Conservation (phyloP, 2,113 vertebrate species). For the Calypte anna region DNA sequence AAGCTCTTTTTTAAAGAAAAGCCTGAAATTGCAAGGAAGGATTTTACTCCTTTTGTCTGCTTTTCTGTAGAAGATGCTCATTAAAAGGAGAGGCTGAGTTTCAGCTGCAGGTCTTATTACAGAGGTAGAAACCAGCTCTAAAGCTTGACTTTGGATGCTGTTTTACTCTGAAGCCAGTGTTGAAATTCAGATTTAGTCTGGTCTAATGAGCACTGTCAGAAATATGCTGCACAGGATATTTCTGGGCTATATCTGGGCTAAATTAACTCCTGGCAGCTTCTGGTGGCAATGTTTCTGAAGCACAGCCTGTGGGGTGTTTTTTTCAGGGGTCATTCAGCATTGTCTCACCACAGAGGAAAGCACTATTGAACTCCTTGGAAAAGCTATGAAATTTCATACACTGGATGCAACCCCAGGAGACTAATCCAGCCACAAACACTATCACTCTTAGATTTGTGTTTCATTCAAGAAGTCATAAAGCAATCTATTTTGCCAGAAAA, state of each 20-base stretch:
- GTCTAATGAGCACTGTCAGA: not conserved
- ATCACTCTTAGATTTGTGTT: conserved; percentile 59
- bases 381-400: conserved; percentile 65
- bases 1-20: not conserved
- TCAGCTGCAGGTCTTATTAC: not conserved
- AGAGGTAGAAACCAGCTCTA: not conserved
- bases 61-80: not conserved
- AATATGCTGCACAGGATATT: not conserved
- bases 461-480: conserved; percentile 62
- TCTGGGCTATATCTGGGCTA: not conserved
- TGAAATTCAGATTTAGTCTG: not conserved
- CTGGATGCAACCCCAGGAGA: conserved; percentile 40
- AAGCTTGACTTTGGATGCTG: not conserved
- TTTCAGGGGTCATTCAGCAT: conserved; percentile 30
- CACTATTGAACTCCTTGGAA: conserved; percentile 33
- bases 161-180: not conserved
- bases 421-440: conserved; percentile 33
- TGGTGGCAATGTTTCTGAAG: not conserved
- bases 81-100: not conserved
- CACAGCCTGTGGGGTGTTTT: not conserved
- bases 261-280: conserved; percentile 12
- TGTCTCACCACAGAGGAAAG: not conserved
- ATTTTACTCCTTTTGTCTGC: not conserved
- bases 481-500: conserved; percentile 43
- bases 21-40: not conserved